Conservation (phyloP, 1,140 invertebrate species). For the Atta colombica region DNA sequence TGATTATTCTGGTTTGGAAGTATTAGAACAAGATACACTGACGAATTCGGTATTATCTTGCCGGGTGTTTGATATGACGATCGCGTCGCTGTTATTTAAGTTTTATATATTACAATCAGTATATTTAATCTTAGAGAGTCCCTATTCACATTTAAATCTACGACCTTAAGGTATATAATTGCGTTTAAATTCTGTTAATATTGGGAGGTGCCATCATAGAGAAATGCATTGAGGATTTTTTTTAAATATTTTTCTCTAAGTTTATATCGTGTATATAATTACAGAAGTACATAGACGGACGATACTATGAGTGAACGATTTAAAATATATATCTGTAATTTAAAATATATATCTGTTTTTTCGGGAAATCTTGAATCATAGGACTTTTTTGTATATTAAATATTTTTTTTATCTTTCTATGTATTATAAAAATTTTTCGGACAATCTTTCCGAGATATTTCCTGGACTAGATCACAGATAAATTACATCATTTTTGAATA, state of each 20-base stretch:
- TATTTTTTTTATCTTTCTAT: constrained; percentile 23
- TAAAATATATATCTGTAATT: not conserved
- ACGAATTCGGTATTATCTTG: constrained; percentile 55
- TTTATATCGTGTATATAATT: constrained; percentile 71
- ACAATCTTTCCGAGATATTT: constrained; percentile 22
- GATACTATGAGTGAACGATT: constrained; percentile 72
- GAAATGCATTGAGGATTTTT: constrained; percentile 69
- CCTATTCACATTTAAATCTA: constrained; percentile 33
- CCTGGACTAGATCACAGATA: not conserved
- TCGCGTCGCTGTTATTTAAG: constrained; percentile 54
- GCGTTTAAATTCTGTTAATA: constrained; percentile 60
- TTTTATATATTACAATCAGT: constrained; percentile 50
- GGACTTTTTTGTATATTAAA: not conserved
- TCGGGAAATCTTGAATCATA: not conserved
- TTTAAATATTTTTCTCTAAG: constrained; percentile 70
- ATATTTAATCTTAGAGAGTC: constrained; percentile 57
- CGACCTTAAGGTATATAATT: constrained; percentile 57
- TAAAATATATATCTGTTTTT: too few species aligned
- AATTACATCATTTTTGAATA: constrained; percentile 4
- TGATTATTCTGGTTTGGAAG: constrained; percentile 6
- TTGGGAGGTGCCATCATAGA: constrained; percentile 68
- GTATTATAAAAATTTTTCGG: not conserved
- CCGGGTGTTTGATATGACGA: constrained; percentile 49
- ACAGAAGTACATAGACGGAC: constrained; percentile 70
- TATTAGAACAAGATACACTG: constrained; percentile 40